Base-by-base conservation (phyloP, 2,797 vertebrate genomes). In the Xenops minutus region DNA sequence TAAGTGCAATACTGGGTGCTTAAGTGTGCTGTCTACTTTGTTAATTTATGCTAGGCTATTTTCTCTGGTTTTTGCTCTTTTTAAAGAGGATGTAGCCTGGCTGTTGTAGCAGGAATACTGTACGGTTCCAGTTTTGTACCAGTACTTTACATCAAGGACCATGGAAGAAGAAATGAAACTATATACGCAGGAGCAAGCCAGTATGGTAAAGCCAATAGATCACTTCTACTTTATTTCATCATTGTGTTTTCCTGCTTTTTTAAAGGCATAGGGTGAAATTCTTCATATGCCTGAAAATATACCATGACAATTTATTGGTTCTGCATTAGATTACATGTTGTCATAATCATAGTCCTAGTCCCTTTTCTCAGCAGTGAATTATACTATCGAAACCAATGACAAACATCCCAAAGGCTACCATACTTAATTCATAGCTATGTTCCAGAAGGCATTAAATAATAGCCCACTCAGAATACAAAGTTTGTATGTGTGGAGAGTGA, bases 61-160 rank as follows among this genome's bases (percentile, higher is more conserved):
- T 48, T 93, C 62, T 73, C 82, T 8, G 16, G 26, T 32, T 83
- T 80, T 96, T 85, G 12, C 41, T 94, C 75, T 89, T 74, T 85
- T 90, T 82, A 37, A 94, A 99, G 99, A 78, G 99, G 98, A 32
- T 99, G 98, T 96, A 87, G 98, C 85, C 97, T 99, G 26, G 98
- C 99, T 4, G 96, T 99, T 32, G 36, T 97, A 71, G 98, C 98
- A 9, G 99, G 99, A 55, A 94, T 99, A 79, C 81, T 99, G 36
- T 99, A 98, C 0, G 98, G 99, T 14, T 98, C 97, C 32, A 98
- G 98, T 46, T 98, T 99, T 92, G 66, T 98, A 32, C 99, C 99
- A 9, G 96, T 99, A 56, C 98, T 99, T 92, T 99, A 99, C 95
- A 99, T 99, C 81, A 99, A 99, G 97, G 98, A 98, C 91, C 98